Evolutionary conservation across 1,140 invertebrate genomes (phyloP).

Genomic region (Ruditapes philippinarum): DNA sequence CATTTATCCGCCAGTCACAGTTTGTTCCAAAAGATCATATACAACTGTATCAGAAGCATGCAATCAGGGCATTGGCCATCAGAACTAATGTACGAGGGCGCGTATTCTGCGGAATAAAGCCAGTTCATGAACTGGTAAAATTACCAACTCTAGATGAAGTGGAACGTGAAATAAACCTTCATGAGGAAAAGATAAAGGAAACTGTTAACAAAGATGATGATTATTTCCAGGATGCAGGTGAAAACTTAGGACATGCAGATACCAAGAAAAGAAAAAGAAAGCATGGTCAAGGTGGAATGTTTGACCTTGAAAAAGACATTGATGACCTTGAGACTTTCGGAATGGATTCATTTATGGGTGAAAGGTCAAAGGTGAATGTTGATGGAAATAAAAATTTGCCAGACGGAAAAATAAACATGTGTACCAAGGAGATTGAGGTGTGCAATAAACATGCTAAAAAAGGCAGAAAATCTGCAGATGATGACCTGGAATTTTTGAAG

Average conservation of each 20-base stretch:
- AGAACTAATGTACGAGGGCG: constrained; percentile 1
- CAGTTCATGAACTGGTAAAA: constrained; percentile 21
- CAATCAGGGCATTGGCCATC: constrained; percentile 8
- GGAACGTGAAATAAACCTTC: not conserved
- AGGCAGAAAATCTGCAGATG: not conserved
- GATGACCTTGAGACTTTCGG: constrained; percentile 63
- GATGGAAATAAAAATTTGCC: not conserved
- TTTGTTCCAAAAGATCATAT: constrained; percentile 25
- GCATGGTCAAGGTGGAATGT: constrained; percentile 34
- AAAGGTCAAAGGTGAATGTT: not conserved
- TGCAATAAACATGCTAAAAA: not conserved
- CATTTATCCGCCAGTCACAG: constrained; percentile 29
- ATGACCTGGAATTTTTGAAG: constrained; percentile 47
- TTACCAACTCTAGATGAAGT: constrained; percentile 15
- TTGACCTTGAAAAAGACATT: constrained; percentile 51
- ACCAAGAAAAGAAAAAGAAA: constrained; percentile 34
- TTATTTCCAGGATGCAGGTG: not conserved
- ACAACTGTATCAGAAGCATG: constrained; percentile 44
- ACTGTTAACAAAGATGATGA: not conserved
- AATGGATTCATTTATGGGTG: constrained; percentile 36
- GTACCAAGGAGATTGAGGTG: not conserved
- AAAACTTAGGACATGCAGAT: not conserved
- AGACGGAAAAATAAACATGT: not conserved
- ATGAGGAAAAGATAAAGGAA: constrained; percentile 18
- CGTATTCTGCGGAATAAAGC: constrained; percentile 25